phyloP scores from a whole-genome alignment of 1,140 invertebrate genomes.

The Dysdera silvatica region DNA sequence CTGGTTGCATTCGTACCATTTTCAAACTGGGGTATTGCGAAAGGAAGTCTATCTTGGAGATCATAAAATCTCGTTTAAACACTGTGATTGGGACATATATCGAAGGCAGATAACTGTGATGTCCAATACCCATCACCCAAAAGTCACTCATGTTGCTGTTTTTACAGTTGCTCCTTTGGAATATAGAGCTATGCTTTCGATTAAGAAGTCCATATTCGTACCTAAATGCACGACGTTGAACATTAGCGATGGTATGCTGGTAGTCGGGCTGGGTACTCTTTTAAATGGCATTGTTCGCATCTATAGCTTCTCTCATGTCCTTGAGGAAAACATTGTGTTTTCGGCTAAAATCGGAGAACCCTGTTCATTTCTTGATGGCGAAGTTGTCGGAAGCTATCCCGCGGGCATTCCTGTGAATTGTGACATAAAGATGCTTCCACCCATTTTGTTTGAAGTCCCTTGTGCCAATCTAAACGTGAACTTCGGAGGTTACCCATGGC shows the following conservation, averaged over 20 bases:
- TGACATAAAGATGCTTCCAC: constrained; percentile 4
- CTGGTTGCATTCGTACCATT: constrained; percentile 1
- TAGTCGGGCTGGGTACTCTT: not conserved
- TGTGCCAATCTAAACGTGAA: not conserved
- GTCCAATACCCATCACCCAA: not conserved
- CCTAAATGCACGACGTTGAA: constrained; percentile 1
- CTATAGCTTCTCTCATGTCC: constrained; percentile 4
- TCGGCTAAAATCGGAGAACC: not conserved
- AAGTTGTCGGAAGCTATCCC: constrained; percentile 6
- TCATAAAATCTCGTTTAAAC: not conserved
- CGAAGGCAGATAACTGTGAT: not conserved
- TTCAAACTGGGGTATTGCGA: not conserved
- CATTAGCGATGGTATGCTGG: constrained; percentile 4
- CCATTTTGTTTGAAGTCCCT: constrained; percentile 1
- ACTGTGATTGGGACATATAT: constrained; percentile 11
- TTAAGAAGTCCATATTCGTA: constrained; percentile 5
- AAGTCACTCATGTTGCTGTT: not conserved
- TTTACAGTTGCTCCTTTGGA: constrained; percentile 4
- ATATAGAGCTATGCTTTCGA: constrained; percentile 5
- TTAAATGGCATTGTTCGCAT: not conserved
- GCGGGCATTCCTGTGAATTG: constrained; percentile 14
- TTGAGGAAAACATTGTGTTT: constrained; percentile 4
- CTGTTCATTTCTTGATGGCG: not conserved
- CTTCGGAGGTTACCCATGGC: not conserved
- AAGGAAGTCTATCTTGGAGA: constrained; percentile 13